Base-by-base conservation (phyloP, 2,888 invertebrate species). In the Tortrix viridana region DNA sequence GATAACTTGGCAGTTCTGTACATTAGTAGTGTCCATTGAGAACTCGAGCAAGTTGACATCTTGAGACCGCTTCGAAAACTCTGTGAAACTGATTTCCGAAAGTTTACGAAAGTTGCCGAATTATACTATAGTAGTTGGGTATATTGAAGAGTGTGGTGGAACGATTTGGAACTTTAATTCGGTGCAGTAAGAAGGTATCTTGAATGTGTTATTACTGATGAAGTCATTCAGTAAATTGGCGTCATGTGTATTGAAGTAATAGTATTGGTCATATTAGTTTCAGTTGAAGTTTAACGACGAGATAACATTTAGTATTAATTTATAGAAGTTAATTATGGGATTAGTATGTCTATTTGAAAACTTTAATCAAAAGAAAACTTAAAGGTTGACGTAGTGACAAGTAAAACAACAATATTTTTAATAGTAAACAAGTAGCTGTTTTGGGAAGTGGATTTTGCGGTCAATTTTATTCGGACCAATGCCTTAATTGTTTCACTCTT, bases 21-120 rank as follows among this genome's bases (percentile, higher is more conserved):
- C 60, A 67, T 48, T 60, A 52, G 57, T 48, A 52, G 65, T 62
- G 62, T 67, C 65, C 66, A 64, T 64, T 38, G 65, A 65, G 54
- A 32, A 57, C 50, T 47, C 49, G 26, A 37, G 44, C 19, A 57
- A 67, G 65, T 67, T 67, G 63, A 60, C 66, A 63, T 67, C 66
- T 67, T 67, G 63, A 56, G 55, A 64, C 32, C 59, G 52, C 47
- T 62, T 53, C 56, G 65, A 41, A 37, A 65, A 55, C 26, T 65
- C 61, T n/a, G 26, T 26, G 56, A 41, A 65, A 61, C 65, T 65
- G 65, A 65, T 65, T 65, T 65, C 61, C 56, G 61, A 57, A 65
- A 65, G 56, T 61, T 61, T 47, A n/a, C 52, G 60, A 64, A 60
- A 57, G 54, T 55, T 20, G 43, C 43, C 61, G 53, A 63, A 58